A percentile compares a stretch with the other conserved stretches of the same genome.
These are phyloP conservation scores for Connochaetes taurinus DNA, from an alignment of 2,113 vertebrate genomes.

Conservation along the genomic window DNA sequence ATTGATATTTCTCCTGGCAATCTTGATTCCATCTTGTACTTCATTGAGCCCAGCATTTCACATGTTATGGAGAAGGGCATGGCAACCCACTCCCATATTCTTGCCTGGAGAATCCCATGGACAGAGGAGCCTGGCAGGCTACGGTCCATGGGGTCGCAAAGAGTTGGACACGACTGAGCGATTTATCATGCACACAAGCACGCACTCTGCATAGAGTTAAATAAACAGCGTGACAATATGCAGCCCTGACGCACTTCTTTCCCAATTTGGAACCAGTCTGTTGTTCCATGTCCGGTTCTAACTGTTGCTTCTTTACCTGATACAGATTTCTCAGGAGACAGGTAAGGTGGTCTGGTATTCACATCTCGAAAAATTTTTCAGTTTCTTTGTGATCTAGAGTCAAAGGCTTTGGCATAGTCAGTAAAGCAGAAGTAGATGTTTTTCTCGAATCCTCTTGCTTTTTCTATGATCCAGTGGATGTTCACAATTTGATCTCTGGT, in stretches of 20 bases:
- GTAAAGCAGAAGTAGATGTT: background rate
- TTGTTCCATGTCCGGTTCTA: background rate
- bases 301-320: background rate
- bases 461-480: background rate
- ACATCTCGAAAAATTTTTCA: background rate
- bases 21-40: background rate
- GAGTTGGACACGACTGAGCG: fast-evolving
- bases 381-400: background rate
- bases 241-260: background rate
- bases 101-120: background rate
- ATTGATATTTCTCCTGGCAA: background rate
- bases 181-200: background rate
- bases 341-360: background rate
- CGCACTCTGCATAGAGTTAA: background rate
- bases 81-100: background rate
- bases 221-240: background rate
- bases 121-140: background rate
- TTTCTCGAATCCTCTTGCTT: background rate
- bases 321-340: background rate
- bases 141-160: fast-evolving
- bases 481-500: background rate
- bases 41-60: background rate
- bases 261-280: background rate
- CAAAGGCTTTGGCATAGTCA: background rate
- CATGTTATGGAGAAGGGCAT: background rate